Evolutionary conservation across 2,113 vertebrate species (phyloP), one percentile per base, ranked within the genome.

Genomic region (Pangasianodon gigas): DNA sequence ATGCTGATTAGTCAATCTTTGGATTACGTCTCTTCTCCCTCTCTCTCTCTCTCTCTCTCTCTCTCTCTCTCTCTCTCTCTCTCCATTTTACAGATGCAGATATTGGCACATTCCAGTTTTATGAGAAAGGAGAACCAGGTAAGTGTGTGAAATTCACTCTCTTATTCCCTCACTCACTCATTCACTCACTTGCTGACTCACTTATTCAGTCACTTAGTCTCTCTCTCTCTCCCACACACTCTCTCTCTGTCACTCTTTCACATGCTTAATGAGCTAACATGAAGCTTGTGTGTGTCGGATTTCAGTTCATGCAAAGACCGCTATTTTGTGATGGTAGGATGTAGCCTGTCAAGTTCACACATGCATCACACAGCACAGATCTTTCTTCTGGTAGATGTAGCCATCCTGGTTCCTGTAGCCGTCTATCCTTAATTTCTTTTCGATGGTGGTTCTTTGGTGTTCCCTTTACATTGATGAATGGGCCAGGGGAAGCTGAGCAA

Each of bases 111-210:
- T 97, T 97, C 95, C 98, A 97, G 94, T 98, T 97, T 95, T 96
- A 95, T 83, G 97, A 98, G 93, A 98, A 97, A 96, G 97, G 96
- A 90, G 96, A 98, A 88, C 58, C 96, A 97, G 97, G 98, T 99
- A 97, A 97, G 95, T 93, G 93, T 81, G 84, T 93, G 93, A 93
- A 93, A 52, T 74, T 44, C 52, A 29, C 79, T 60, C 32, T 37
- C 7, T 41, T 21, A 11, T 18, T 62, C 51, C 5, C 26, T 85
- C 54, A 26, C 58, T 48, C 51, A 37, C 37, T 37, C 37, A 1
- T n/a, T 44, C 87, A 8, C 16, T 29, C 24, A 4, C 14, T 58
- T 26, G 2, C n/a, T 44, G 13, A 24, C 74, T 44, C 41, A 46
- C 18, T 74, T 37, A 9, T 11, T 3, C 7, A 3, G 2, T 21